Base-by-base conservation (phyloP, 2,113 vertebrate genomes). In the Benthochromis sp. region DNA sequence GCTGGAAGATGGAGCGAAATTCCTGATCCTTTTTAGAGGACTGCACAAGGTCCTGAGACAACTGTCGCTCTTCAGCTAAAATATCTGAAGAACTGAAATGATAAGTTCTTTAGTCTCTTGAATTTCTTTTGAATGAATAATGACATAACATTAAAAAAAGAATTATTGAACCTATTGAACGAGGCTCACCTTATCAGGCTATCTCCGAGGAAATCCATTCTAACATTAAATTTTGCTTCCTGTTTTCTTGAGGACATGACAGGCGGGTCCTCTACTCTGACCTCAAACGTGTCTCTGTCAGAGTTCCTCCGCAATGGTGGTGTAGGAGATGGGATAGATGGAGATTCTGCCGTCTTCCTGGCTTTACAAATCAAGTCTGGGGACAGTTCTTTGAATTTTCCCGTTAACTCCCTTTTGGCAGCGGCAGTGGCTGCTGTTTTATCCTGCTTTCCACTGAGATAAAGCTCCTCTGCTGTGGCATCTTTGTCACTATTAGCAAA, bases 1-100 rank as follows among this genome's bases (percentile, higher is more conserved):
- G 98, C 63, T 99, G 98, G 93, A 98, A 99, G 95, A 99, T 98
- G 2, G 98, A 97, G 66, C 97, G 97, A 81, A 99, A 98, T 89
- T 98, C 97, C 92, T 97, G 97, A 88, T 98, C 98, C 24, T 98
- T 99, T 94, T 97, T 99, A 94, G 97, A 97, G 92, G 97, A 97
- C 93, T 99, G 98, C 88, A 98, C 97, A 16, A 98, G 97, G 91
- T 98, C 98, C 81, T 97, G 97, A 94, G 97, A 98, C 52, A 99
- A 95, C 85, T 98, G 98, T n/a, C 98, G 97, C 81, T 99, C 98
- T 92, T 97, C 97, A 80, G 97, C 97, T 96, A 99, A 84, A 85
- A 98, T 94, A 59, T 97, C 97, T 81, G 97, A 98, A 31, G 97
- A 97, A 86, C 98, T 99, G 89, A 43, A 93, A 38, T 21, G 73